Conservation (phyloP, 2,797 vertebrate species). For the Sebastes jordani region DNA sequence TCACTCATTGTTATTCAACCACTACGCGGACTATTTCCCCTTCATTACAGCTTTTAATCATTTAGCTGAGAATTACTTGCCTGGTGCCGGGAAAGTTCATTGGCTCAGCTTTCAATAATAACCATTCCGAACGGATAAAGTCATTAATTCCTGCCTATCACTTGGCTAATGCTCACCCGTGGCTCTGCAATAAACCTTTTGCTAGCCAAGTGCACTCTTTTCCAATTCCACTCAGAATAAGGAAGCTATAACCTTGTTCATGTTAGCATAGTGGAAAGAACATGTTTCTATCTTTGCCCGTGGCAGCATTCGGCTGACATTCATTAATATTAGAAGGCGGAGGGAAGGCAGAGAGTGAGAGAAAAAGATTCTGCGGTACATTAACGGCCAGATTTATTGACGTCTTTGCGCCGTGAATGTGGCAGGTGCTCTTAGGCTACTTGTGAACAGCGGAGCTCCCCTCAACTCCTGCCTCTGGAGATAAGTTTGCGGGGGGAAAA, state of each 20-base stretch:
- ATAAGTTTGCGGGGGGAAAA: slow-evolving; percentile 24
- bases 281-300: slow-evolving; percentile 71
- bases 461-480: slow-evolving; percentile 51
- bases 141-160: slow-evolving; percentile 53
- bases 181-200: slow-evolving; percentile 42
- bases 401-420: slow-evolving; percentile 75
- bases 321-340: slow-evolving; percentile 78
- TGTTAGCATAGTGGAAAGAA: slow-evolving; percentile 66
- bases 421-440: slow-evolving; percentile 79
- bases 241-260: slow-evolving; percentile 58
- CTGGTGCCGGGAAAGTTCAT: slow-evolving; percentile 31
- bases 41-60: slow-evolving; percentile 55
- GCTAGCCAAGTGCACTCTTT: slow-evolving; percentile 16
- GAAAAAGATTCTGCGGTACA: slow-evolving; percentile 73
- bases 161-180: slow-evolving; percentile 50
- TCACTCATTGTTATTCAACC: slow-evolving; percentile 52
- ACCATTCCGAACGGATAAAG: slow-evolving; percentile 43
- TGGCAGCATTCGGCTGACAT: slow-evolving; percentile 63
- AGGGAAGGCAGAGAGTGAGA: slow-evolving; percentile 40
- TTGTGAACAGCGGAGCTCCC: slow-evolving; percentile 62
- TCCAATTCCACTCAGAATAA: slow-evolving; percentile 39
- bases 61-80: slow-evolving; percentile 36
- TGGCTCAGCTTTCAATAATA: slow-evolving; percentile 47
- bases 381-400: slow-evolving; percentile 83
- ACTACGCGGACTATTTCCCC: slow-evolving; percentile 38